Evolutionary conservation across 2,113 vertebrate genomes (phyloP).

Genomic region (Larimichthys polyactis): DNA sequence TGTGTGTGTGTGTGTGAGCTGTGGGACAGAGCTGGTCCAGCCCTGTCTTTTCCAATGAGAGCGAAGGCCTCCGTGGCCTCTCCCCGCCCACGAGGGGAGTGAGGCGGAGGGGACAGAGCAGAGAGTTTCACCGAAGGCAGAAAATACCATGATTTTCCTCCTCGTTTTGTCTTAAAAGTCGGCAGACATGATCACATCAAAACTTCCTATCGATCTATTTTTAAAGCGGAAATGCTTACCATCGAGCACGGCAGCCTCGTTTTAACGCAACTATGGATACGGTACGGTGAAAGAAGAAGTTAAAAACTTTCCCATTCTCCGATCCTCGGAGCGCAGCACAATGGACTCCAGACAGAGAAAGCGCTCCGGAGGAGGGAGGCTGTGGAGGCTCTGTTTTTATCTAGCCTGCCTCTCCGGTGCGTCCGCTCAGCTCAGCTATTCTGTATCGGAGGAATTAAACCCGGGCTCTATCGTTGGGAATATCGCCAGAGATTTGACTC

Average conservation of each 20-base stretch:
- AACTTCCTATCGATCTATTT: conserved; percentile 61
- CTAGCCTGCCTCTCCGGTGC: conserved; percentile 74
- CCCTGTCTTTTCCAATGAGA: conserved; percentile 68
- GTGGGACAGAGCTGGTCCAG: conserved; percentile 51
- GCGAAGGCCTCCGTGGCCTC: conserved; percentile 53
- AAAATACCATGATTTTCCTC: conserved; percentile 72
- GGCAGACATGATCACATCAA: conserved; percentile 76
- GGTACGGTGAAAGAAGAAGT: conserved; percentile 67
- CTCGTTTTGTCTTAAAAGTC: conserved; percentile 56
- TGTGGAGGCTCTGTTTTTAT: conserved; percentile 85
- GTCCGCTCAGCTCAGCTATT: conserved; percentile 82
- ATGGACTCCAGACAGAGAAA: conserved; percentile 83
- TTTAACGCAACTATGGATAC: conserved; percentile 75
- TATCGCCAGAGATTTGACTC: conserved; percentile 82
- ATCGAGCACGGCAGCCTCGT: conserved; percentile 54
- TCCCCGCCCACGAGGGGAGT: conserved; percentile 78
- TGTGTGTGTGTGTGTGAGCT: conserved; percentile 8
- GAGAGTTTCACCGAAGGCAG: conserved; percentile 67
- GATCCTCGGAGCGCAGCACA: conserved; percentile 77
- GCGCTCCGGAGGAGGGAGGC: conserved; percentile 85
- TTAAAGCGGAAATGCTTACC: conserved; percentile 71
- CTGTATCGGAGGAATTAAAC: conserved; percentile 83
- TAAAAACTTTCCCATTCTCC: conserved; percentile 67
- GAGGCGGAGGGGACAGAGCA: conserved; percentile 68
- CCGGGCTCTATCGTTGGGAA: conserved; percentile 85